Conservation (phyloP, 2,888 invertebrate species). For the Protophormia terraenovae region DNA sequence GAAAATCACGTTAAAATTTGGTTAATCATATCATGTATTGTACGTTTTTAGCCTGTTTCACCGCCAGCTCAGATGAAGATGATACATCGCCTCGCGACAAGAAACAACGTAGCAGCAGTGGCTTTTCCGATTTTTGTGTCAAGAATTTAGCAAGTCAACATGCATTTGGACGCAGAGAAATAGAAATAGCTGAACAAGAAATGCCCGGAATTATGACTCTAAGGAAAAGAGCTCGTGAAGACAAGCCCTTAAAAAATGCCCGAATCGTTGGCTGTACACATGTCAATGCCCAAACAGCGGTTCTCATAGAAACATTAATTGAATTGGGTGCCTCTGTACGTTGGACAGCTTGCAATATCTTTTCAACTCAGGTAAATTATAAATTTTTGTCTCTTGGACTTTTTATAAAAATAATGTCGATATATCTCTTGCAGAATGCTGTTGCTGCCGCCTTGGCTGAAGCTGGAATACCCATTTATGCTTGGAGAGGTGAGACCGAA, state of each 20-base stretch:
- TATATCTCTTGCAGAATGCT: slow-evolving; percentile 87
- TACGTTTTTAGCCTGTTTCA: slow-evolving; percentile 72
- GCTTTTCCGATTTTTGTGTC: slow-evolving; percentile 94
- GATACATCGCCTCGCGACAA: slow-evolving; percentile 95
- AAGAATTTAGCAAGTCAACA: slow-evolving; percentile 92
- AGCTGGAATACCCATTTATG: slow-evolving; percentile 92
- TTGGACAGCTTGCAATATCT: slow-evolving; percentile 98
- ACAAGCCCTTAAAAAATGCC: slow-evolving; percentile 95
- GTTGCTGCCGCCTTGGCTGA: slow-evolving; percentile 97
- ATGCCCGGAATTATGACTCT: slow-evolving; percentile 99
- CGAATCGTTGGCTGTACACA: slow-evolving; percentile 98
- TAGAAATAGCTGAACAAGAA: slow-evolving; percentile 98
- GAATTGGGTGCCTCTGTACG: slow-evolving; percentile 94
- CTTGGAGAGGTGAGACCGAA: slow-evolving; percentile 98
- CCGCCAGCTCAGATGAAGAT: slow-evolving; percentile 94
- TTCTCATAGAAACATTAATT: slow-evolving; percentile 92
- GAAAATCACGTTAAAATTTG: not conserved
- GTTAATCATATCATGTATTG: not conserved
- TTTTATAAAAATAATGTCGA: not conserved
- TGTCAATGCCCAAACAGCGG: slow-evolving; percentile 98
- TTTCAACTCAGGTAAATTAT: slow-evolving; percentile 90
- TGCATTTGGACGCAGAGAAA: slow-evolving; percentile 95
- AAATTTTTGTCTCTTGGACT: not conserved
- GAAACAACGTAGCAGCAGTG: slow-evolving; percentile 91
- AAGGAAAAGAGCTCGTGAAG: slow-evolving; percentile 93